These are phyloP conservation scores for Cephus spinipes DNA, from an alignment of 2,888 invertebrate genomes.

Conservation along the genomic window DNA sequence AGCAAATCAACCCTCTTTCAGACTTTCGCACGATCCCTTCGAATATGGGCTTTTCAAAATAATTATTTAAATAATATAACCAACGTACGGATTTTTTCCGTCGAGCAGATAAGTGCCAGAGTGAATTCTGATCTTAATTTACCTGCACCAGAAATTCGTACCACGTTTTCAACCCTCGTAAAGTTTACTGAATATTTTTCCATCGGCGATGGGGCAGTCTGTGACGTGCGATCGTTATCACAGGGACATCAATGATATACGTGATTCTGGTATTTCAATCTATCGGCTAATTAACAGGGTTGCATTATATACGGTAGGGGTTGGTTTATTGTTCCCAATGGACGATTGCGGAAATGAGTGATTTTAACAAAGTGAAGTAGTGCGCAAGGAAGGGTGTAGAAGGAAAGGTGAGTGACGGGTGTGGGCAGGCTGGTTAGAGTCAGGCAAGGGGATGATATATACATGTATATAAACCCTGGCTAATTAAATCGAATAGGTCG, in stretches of 20 bases:
- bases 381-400: neutral
- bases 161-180: neutral
- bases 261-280: neutral
- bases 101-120: neutral
- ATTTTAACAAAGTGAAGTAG: neutral
- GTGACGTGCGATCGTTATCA: neutral
- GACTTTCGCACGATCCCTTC: too few species aligned
- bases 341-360: neutral
- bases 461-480: neutral
- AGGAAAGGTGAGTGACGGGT: neutral
- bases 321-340: neutral
- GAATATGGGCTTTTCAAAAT: too few species aligned
- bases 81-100: neutral
- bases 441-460: neutral
- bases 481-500: constrained; percentile 12
- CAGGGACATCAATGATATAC: neutral
- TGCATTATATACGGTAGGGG: neutral
- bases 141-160: neutral
- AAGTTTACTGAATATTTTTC: neutral
- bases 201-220: neutral
- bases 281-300: neutral
- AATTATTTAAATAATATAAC: too few species aligned
- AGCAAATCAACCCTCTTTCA: neutral
- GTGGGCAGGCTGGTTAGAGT: neutral
- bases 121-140: neutral